Base-by-base conservation (phyloP, 64 coral and sea anemone species). In the Stichodactyla mertensii region DNA sequence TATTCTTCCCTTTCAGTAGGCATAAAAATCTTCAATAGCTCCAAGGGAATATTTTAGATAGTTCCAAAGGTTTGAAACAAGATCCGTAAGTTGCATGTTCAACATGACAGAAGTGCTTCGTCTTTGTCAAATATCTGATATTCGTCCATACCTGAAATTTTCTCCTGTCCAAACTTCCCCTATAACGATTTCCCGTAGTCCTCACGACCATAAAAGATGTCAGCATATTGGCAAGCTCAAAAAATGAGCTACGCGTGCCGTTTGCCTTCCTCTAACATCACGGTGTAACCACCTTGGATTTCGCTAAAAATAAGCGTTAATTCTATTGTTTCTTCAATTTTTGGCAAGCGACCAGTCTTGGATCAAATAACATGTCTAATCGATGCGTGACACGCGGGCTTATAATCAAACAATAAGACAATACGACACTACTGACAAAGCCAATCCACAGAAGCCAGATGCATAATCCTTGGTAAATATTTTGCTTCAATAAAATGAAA, bases 351-450 rank as follows among this genome's bases (percentile, higher is more conserved):
- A 81, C 78, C 78, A 81, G 53, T 23, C 54, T 81, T 81, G 10
- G 78, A 81, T 81, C 52, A 13, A 81, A 81, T 81, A 54, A 81
- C 78, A 81, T 81, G 69, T 74, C 69, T 74, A 74, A 74, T 74
- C 9, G n/a, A 5, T 74, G 69, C 69, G 69, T 74, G 69, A 74
- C 69, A 74, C 24, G 23, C 69, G 36, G 36, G 36, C 27, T 74
- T 31, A 74, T 31, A 31, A 36, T 74, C 10, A 13, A 74, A 74
- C 69, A 74, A 74, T 27, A 4, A 31, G 24, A 74, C 69, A 74
- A n/a, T 16, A 10, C 1, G 57, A 59, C 57, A 59, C 15, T 4
- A 59, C 9, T 74, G 4, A 74, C 69, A 74, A 22, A 69, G 64
- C n/a, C 19, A 20, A 22, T 69, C 8, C 8, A 69, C 64, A 23